Evolutionary conservation across 2,888 invertebrate species (phyloP), one percentile per base, ranked within the genome.

Genomic region (Thelaira solivaga): DNA sequence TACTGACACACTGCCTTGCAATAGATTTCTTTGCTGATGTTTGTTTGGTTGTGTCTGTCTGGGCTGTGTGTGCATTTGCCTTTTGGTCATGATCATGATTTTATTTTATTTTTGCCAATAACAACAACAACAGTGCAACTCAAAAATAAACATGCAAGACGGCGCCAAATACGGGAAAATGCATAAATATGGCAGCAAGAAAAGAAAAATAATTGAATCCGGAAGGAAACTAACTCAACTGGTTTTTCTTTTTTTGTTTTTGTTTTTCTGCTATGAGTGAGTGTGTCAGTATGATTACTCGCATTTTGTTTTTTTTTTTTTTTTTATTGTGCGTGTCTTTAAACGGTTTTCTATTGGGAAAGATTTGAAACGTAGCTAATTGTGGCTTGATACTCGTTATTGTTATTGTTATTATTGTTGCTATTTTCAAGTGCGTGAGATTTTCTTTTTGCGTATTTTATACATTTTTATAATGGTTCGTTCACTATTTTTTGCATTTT

Each of bases 221-320:
- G 88, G 88, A 88, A 88, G 88, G 88, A 88, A 88, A 88, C 86
- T 85, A 83, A 85, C 84, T 82, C 82, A 84, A 86, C 87, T 83
- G 84, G 86, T 86, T 86, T 84, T 73, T 65, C 51, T 64, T 31
- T 31, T 10, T 36, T 47, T 4, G 16, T 53, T 57, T 34, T 49
- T 73, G 53, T 62, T 22, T 34, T 26, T 29, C 8, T 53, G 11
- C 22, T 39, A 4, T 16, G n/a, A 55, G 55, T 53, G 24, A 24
- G 26, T 24, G 20, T 24, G 34, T 43, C n/a, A 22, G 31, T 31
- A 11, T 4, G 10, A 20, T 7, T 24, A 13, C 13, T 4, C 8
- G 4, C 7, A 18, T 36, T 31, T 31, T 47, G 1, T 7, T 41
- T 49, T 10, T 39, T 4, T n/a, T 24, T 24, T 20, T 20, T 16